Conservation (phyloP, 2,797 vertebrate genomes). For the Anabas testudineus region DNA sequence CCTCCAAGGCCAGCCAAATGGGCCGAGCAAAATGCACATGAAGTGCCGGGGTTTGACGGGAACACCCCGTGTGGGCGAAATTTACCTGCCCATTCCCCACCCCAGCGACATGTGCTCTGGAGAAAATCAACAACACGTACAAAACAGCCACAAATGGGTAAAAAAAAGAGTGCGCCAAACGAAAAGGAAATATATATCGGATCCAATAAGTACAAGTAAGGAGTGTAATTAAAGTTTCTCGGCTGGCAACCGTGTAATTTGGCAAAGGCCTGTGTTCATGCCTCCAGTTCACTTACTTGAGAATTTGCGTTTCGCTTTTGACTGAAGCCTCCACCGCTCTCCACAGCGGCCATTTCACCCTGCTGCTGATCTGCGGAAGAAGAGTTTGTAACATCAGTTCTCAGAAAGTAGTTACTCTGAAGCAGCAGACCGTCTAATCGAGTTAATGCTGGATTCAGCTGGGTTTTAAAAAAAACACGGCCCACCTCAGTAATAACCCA, state of each 20-base stretch:
- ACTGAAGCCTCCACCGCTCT: conserved; percentile 81
- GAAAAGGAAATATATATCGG: background rate
- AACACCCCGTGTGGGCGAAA: conserved; percentile 85
- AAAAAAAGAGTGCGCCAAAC: conserved; percentile 8
- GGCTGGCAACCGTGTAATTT: background rate
- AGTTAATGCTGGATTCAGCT: background rate
- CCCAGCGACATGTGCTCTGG: conserved; percentile 83
- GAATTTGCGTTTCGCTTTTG: conserved; percentile 83
- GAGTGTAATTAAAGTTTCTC: background rate
- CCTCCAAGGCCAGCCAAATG: conserved; percentile 84
- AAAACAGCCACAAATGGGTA: conserved; percentile 7
- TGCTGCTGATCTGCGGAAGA: conserved; percentile 85
- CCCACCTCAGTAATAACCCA: background rate
- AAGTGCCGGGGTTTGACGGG: conserved; percentile 78
- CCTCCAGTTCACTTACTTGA: conserved; percentile 75
- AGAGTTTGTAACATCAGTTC: conserved; percentile 64
- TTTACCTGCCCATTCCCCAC: conserved; percentile 84
- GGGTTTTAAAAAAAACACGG: background rate
- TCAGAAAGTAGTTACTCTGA: conserved; percentile 4
- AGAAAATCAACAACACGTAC: conserved; percentile 78
- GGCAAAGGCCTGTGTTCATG: background rate
- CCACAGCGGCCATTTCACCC: conserved; percentile 85
- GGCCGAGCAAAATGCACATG: conserved; percentile 78
- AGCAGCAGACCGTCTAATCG: background rate
- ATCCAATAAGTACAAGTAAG: no score